Base-by-base conservation (phyloP, 2,113 vertebrate species). In the Marmota flaviventris region DNA sequence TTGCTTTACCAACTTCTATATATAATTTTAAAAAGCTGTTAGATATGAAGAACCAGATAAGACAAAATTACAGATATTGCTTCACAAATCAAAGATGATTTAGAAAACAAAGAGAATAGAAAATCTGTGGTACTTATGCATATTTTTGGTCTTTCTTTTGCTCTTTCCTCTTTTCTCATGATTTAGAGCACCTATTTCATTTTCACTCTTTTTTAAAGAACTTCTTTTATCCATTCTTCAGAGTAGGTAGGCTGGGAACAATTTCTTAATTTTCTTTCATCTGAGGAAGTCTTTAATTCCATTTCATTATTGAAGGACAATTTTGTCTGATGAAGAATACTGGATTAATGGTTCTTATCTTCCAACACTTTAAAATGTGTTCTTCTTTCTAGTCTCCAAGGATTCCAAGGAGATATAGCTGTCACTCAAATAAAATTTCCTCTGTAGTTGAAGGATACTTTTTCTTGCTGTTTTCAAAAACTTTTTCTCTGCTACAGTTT, bases 251-350 rank as follows among this genome's bases (percentile, higher is more conserved):
- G 34, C 42, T 78, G n/a, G 10, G 5, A 27, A 69, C 12, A 72
- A 45, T 42, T 58, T 77, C 6, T 45, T 45, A 25, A 2, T 67
- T 73, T 58, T 42, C 16, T 32, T 34, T 95, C 13, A 34, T 61
- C 5, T 58, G n/a, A 75, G 16, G 65, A 94, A 63, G 8, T 53
- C 27, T 93, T 95, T 94, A 48, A 51, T 92, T 82, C 77, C 24
- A 34, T 5, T 85, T 83, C 4, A 32, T 45, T 90, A 16, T 24
- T 45, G 18, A 83, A 95, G 29, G 29, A 81, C 9, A 37, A 34
- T 76, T 89, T 83, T 94, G 25, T n/a, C 32, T 16, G 25, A 72
- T n/a, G 42, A 0, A 79, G 24, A 75, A 51, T 79, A 92, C n/a
- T 83, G n/a, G 27, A 51, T 34, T 51, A 37, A 51, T 8, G 53